These are phyloP conservation scores for Trematomus bernacchii DNA, from an alignment of 2,797 vertebrate genomes.

Conservation along the genomic window DNA sequence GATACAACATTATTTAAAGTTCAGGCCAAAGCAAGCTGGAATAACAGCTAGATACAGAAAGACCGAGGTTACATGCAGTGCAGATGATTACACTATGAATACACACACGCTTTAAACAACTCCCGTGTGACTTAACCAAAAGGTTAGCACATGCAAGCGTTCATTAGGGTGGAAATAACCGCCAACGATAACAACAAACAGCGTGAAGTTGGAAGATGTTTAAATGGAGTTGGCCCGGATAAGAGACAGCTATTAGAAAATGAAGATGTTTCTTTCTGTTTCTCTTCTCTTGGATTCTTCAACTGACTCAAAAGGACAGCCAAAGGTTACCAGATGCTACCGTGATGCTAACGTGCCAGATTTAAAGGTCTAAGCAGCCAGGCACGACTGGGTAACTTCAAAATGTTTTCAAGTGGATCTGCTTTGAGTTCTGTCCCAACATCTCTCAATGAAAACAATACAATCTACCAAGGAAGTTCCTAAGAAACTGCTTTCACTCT, in stretches of 20 bases:
- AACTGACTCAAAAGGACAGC: conserved; percentile 34
- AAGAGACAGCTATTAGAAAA: conserved; percentile 49
- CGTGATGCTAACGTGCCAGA: conserved; percentile 2
- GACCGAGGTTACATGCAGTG: conserved; percentile 29
- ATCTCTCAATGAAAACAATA: background rate
- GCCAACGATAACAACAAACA: conserved; percentile 43
- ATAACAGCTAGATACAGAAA: conserved; percentile 31
- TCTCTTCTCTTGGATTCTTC: conserved; percentile 42
- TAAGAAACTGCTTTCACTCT: background rate
- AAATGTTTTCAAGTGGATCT: background rate
- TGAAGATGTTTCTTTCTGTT: conserved; percentile 55
- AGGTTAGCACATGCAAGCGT: conserved; percentile 42
- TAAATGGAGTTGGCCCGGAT: conserved; percentile 36
- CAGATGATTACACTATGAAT: conserved; percentile 30
- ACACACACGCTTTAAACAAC: conserved; percentile 38
- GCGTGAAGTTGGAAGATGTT: conserved; percentile 44
- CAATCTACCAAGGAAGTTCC: background rate
- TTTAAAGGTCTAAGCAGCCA: background rate
- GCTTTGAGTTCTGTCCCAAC: background rate
- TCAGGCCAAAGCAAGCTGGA: conserved; percentile 41
- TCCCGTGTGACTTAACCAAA: conserved; percentile 16
- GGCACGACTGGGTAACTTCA: background rate
- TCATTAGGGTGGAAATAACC: conserved; percentile 35
- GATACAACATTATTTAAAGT: conserved; percentile 30
- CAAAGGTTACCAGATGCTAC: conserved; percentile 63